These are phyloP conservation scores for Rhipidura dahli DNA, from an alignment of 2,113 vertebrate genomes.

Conservation along the genomic window DNA sequence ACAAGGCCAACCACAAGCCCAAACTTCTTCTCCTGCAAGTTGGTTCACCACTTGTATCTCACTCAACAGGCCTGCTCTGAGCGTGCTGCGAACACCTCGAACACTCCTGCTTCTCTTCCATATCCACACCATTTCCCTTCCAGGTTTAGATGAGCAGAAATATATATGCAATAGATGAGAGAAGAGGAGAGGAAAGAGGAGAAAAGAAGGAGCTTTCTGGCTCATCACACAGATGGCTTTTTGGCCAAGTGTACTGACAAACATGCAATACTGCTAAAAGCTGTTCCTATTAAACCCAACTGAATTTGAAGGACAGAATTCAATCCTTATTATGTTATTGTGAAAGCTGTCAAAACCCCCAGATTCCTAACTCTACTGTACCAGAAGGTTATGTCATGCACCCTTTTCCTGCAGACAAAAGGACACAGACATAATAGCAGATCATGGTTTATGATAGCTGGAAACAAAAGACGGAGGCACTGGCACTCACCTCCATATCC, in stretches of 20 bases:
- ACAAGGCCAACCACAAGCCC: constrained; percentile 38
- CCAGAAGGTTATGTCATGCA: not conserved
- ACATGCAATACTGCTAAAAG: not conserved
- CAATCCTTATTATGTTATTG: not conserved
- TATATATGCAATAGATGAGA: not conserved
- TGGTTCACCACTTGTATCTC: constrained; percentile 7
- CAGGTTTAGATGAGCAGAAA: not conserved
- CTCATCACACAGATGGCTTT: not conserved
- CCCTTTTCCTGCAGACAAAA: not conserved
- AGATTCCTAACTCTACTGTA: not conserved
- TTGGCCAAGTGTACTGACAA: not conserved
- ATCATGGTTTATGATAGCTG: not conserved
- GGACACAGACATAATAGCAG: rapidly evolving
- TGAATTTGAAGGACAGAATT: not conserved
- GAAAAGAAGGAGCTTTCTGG: not conserved
- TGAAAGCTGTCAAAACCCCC: not conserved
- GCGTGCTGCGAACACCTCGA: rapidly evolving
- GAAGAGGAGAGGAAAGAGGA: not conserved
- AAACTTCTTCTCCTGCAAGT: constrained; percentile 24
- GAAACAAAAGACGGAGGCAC: not conserved
- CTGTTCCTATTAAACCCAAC: not conserved
- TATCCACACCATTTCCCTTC: not conserved
- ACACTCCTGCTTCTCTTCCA: not conserved
- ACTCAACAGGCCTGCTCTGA: not conserved
- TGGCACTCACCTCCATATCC: not conserved